Evolutionary conservation across 2,113 vertebrate genomes (phyloP).

Genomic region (Nerophis lumbriciformis): DNA sequence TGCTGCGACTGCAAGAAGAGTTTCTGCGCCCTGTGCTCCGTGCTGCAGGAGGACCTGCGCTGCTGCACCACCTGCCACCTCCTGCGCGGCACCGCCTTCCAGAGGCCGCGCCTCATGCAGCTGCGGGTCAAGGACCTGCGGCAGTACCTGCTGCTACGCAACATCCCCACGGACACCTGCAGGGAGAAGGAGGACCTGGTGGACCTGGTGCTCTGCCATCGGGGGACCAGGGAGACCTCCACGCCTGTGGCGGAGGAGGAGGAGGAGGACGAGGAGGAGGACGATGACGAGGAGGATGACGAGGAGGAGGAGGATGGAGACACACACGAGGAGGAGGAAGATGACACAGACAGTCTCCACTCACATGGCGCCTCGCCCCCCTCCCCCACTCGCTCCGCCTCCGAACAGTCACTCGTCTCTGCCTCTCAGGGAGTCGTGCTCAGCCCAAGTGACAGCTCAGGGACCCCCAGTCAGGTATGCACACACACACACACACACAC

Average conservation of each 20-base stretch:
- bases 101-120: conserved; percentile 87
- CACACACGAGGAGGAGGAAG: conserved; percentile 51
- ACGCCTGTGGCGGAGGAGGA: conserved; percentile 53
- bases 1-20: conserved; percentile 95
- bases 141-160: conserved; percentile 89
- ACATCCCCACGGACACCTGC: conserved; percentile 90
- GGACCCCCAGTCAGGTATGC: conserved; percentile 79
- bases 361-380: conserved; percentile 71
- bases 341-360: conserved; percentile 70
- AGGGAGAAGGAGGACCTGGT: conserved; percentile 96
- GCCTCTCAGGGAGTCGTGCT: conserved; percentile 81
- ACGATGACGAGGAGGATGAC: conserved; percentile 44
- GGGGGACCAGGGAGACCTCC: conserved; percentile 52
- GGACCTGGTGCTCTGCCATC: conserved; percentile 89
- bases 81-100: conserved; percentile 87
- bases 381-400: conserved; percentile 67
- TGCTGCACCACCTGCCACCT: conserved; percentile 89
- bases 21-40: conserved; percentile 89
- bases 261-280: conserved; percentile 48
- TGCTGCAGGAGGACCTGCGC: conserved; percentile 84
- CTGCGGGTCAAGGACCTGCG: conserved; percentile 91
- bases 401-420: conserved; percentile 74
- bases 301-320: conserved; percentile 39
- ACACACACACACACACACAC: conserved; percentile 6
- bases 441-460: conserved; percentile 76